Percentiles rank a stretch among this genome's conserved stretches.
These are phyloP conservation scores for Aviceda leuphotes DNA, from an alignment of 2,797 vertebrate species.

Conservation along the genomic window DNA sequence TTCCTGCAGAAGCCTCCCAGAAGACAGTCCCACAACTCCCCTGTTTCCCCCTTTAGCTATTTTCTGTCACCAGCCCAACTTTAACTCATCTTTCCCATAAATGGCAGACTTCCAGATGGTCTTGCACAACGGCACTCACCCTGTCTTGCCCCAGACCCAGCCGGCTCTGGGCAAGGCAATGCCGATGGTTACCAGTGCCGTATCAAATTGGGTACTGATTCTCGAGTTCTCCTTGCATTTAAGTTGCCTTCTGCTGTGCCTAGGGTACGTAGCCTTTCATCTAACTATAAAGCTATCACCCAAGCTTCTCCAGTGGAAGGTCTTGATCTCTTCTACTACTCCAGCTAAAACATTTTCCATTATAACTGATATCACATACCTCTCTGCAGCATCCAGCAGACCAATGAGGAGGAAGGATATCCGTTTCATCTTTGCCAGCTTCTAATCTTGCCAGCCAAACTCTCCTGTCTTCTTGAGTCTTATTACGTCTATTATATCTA, in stretches of 20 bases:
- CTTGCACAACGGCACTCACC: accelerated
- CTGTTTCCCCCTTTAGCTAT: not conserved
- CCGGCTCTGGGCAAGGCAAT: not conserved
- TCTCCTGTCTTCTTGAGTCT: not conserved
- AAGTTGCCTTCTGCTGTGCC: not conserved
- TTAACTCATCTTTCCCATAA: not conserved
- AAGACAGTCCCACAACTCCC: not conserved
- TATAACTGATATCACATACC: not conserved
- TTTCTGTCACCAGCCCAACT: not conserved
- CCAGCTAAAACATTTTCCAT: not conserved
- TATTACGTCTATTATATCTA: not conserved
- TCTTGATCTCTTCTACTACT: not conserved
- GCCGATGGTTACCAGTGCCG: not conserved
- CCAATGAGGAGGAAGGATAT: not conserved
- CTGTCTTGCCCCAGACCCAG: not conserved
- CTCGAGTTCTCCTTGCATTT: accelerated
- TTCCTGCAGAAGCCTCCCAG: not conserved
- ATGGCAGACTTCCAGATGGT: not conserved
- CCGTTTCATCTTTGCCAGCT: not conserved
- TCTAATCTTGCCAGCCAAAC: not conserved
- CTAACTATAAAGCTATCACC: not conserved
- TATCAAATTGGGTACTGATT: not conserved
- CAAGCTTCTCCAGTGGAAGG: not conserved
- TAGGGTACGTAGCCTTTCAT: not conserved
- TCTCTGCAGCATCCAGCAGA: not conserved